Evolutionary conservation across 1,140 invertebrate genomes (phyloP), one percentile per base, ranked within the genome.

Genomic region (Neomicropteryx cornuta): DNA sequence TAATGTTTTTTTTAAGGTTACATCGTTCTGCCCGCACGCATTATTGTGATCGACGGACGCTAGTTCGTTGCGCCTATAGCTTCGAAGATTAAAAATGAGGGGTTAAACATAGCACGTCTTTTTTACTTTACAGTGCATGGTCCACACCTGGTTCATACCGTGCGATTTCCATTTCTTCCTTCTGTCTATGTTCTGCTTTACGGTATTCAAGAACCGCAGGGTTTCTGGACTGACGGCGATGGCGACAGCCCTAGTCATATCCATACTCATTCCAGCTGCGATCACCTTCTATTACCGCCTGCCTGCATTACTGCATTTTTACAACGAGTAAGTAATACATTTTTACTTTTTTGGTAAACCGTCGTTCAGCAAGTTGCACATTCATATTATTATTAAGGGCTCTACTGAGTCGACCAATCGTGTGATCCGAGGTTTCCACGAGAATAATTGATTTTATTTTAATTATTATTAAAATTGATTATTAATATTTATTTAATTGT

Each of bases 101-200:
- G n/a, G n/a, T n/a, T n/a, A 8, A 27, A 8, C n/a, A 27, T 27
- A 27, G 6, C 6, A 8, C 6, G 6, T 27, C n/a, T 6, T 37
- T 28, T 16, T 27, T 2, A 28, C 36, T 52, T 69, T 63, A 27
- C 49, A 72, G 75, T 81, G 79, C 53, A 73, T 81, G 71, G 68
- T 68, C 2, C 77, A 76, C 59, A 66, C 75, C 0, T 83, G 79
- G 80, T 83, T 79, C 50, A 51, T 83, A 33, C 73, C 79, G 3
- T 76, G 76, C 44, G 80, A 83, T 49, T 76, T 79, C 51, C 78
- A 81, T 53, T 75, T 76, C 46, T 79, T 78, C 44, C 55, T 76
- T n/a, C 48, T 77, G 4, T 66, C 72, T 2, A 65, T 76, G 1
- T 49, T 76, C 3, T 50, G 78, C 5, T 51, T 73, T 16, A 46